Percentiles rank a stretch among this genome's conserved stretches.
These are phyloP conservation scores for Pachyuromys duprasi DNA, from an alignment of 2,797 vertebrate genomes.

Conservation along the genomic window DNA sequence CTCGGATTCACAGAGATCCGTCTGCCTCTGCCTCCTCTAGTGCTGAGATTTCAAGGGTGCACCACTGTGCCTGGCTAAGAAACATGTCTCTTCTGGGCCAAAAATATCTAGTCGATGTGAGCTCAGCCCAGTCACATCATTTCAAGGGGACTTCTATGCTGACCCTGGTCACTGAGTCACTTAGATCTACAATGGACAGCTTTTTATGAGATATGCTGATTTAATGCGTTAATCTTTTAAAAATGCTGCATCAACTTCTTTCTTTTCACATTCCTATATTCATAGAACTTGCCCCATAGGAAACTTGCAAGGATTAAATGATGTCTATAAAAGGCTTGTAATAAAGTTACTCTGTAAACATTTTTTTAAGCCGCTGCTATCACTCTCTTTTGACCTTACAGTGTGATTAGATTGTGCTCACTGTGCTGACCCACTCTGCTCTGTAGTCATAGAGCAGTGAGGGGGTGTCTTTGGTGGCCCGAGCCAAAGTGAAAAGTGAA, in stretches of 20 bases:
- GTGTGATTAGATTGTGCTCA: background rate
- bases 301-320: background rate
- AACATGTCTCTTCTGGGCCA: background rate
- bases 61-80: background rate
- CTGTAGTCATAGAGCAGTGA: background rate
- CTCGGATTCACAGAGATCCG: no score
- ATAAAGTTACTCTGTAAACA: background rate
- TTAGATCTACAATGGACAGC: background rate
- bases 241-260: background rate
- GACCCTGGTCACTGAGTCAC: background rate
- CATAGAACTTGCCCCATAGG: background rate
- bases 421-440: background rate
- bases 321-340: background rate
- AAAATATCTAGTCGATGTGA: background rate
- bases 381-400: background rate
- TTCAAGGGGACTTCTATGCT: background rate
- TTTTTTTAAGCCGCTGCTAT: background rate
- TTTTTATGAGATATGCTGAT: background rate
- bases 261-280: background rate
- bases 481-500: no score
- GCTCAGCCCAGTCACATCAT: background rate
- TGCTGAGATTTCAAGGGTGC: no score
- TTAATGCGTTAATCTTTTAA: background rate
- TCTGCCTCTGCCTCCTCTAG: no score
- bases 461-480: no score